Conservation (phyloP, 1,140 invertebrate genomes). For the Rhagoletis zephyria region DNA sequence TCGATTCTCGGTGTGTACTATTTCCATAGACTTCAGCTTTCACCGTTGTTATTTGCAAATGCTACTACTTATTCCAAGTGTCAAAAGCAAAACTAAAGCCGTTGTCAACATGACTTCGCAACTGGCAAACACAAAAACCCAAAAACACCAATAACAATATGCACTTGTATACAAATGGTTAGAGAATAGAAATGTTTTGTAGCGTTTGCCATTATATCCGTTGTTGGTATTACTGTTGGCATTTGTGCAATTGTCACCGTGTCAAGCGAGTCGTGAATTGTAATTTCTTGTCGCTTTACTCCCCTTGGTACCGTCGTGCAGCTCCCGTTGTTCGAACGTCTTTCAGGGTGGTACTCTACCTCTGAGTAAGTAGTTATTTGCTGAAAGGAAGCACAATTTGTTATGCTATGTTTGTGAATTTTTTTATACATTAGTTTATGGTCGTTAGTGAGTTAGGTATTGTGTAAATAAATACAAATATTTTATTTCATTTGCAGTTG, state of each 20-base stretch:
- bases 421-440: not conserved
- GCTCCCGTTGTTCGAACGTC: not conserved
- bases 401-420: not conserved
- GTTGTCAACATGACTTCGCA: slow-evolving; percentile 71
- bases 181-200: slow-evolving; percentile 51
- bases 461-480: not conserved
- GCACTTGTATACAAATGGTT: not conserved
- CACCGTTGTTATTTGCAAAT: not conserved
- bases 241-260: slow-evolving; percentile 34
- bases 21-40: not conserved
- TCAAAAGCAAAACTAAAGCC: slow-evolving; percentile 72
- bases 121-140: slow-evolving; percentile 62
- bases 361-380: not conserved
- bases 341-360: not conserved
- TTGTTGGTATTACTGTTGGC: not conserved
- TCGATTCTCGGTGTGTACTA: not conserved
- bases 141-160: slow-evolving; percentile 32
- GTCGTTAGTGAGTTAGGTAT: not conserved
- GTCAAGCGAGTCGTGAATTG: slow-evolving; percentile 31
- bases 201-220: slow-evolving; percentile 5
- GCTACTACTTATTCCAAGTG: slow-evolving; percentile 68
- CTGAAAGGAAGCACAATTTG: slow-evolving; percentile 24
- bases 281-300: slow-evolving; percentile 37
- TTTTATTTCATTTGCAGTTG: slow-evolving; percentile 2
- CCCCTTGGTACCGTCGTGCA: not conserved